Conservation (phyloP, 2,888 invertebrate genomes). For the Unio pictorum region DNA sequence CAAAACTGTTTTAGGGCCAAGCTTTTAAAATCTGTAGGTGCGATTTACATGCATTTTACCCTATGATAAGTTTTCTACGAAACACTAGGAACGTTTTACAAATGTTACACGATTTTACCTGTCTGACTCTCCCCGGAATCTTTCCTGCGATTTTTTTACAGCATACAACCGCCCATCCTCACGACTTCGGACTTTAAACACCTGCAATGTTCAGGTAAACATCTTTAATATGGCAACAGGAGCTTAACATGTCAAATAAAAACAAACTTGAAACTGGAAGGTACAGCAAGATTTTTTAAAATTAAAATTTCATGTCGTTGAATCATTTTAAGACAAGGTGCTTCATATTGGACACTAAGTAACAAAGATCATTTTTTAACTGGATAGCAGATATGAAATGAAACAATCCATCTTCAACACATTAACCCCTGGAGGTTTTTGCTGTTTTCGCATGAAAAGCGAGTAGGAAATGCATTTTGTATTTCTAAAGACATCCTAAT, state of each 20-base stretch:
- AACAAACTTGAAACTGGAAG: no score
- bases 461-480: no score
- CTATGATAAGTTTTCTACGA: neutral
- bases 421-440: no score
- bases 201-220: slow-evolving; percentile 65
- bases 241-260: no score
- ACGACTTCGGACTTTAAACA: slow-evolving; percentile 79
- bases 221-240: neutral
- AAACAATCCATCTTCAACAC: no score
- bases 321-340: neutral
- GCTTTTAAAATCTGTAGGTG: no score
- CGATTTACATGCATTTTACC: no score
- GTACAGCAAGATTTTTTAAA: no score
- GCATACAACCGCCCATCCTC: slow-evolving; percentile 81
- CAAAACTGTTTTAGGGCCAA: no score
- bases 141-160: slow-evolving; percentile 79
- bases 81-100: neutral
- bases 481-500: no score
- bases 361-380: neutral
- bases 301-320: neutral
- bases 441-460: no score
- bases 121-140: slow-evolving; percentile 77
- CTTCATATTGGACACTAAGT: neutral
- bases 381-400: no score
- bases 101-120: slow-evolving; percentile 65